These are phyloP conservation scores for Lamellibrachia satsuma DNA, from an alignment of 2,888 invertebrate species.

Conservation along the genomic window DNA sequence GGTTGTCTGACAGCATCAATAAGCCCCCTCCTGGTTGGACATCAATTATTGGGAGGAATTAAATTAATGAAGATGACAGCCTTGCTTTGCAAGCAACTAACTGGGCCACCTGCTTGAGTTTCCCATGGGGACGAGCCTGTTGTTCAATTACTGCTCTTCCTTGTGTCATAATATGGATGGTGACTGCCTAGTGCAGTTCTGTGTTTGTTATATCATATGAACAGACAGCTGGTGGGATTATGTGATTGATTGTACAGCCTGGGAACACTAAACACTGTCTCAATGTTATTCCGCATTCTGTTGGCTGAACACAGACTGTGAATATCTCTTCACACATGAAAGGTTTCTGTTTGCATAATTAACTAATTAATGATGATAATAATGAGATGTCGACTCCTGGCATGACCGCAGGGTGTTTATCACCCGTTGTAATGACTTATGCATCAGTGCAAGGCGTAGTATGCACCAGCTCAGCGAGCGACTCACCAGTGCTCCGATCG, in stretches of 20 bases:
- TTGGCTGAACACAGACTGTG: background rate
- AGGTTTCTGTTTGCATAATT: background rate
- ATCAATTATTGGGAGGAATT: background rate
- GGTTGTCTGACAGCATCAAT: slow-evolving; percentile 4
- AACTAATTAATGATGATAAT: background rate
- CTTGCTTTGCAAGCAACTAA: background rate
- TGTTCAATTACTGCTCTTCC: background rate
- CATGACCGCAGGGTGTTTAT: background rate
- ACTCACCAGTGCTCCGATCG: background rate
- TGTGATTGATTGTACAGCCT: background rate
- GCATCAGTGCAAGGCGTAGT: background rate
- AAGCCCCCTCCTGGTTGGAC: background rate
- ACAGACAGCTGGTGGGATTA: background rate
- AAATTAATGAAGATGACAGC: background rate
- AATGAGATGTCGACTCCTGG: background rate
- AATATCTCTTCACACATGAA: background rate
- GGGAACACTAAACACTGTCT: background rate
- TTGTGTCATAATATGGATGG: slow-evolving; percentile 12
- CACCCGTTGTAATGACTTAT: slow-evolving; percentile 2
- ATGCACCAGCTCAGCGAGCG: background rate
- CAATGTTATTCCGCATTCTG: background rate
- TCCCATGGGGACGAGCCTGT: background rate
- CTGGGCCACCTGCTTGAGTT: background rate
- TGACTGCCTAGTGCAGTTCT: background rate
- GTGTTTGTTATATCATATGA: background rate